Percentiles rank a stretch among this genome's conserved stretches.
Conservation (phyloP, 2,797 vertebrate genomes). For the Oreochromis grahami region DNA sequence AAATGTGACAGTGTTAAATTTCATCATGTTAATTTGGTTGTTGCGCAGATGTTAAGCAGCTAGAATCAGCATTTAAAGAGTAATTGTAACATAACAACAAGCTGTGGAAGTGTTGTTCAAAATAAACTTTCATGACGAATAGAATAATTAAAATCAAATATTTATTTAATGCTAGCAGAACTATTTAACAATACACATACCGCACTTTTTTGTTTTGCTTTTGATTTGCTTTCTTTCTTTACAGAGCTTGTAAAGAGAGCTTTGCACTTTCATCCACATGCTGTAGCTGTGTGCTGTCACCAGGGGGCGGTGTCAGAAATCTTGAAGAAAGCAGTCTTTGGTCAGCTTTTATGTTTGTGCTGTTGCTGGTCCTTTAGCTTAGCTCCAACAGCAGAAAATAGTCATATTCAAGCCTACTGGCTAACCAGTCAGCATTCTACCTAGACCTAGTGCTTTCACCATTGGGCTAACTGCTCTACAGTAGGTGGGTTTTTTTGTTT, state of each 20-base stretch:
- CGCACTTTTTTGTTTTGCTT: neutral
- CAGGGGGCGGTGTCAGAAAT: neutral
- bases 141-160: neutral
- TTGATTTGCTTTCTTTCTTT: neutral
- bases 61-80: neutral
- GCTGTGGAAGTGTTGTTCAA: neutral
- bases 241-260: neutral
- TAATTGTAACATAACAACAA: neutral
- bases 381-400: neutral
- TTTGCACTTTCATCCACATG: neutral
- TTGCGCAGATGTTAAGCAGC: neutral
- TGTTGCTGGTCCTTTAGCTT: neutral
- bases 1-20: neutral
- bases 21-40: neutral
- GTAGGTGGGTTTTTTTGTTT: fast-evolving
- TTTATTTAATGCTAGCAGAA: neutral
- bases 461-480: neutral
- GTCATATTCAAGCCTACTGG: neutral
- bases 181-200: neutral
- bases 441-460: neutral
- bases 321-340: neutral
- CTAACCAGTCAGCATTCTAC: neutral
- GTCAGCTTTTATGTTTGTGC: neutral
- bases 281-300: neutral
- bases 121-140: neutral